Base-by-base conservation (phyloP, 2,888 invertebrate genomes). In the Sarcophaga variegata region DNA sequence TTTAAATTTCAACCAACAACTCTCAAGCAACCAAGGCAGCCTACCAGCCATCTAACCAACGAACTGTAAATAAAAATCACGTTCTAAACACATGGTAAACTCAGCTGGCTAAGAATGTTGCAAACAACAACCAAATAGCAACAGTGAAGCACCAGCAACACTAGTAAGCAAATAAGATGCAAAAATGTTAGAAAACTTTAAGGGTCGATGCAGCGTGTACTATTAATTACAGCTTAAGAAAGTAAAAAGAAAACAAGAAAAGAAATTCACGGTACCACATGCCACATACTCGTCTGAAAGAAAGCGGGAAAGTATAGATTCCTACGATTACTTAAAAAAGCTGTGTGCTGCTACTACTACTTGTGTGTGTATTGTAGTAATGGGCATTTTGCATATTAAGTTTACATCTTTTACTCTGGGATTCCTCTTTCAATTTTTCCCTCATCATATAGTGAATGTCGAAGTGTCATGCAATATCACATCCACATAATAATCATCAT, bases 141-240 rank as follows among this genome's bases (percentile, higher is more conserved):
- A 8, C 37, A 62, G 25, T 8, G 12, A 17, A n/a, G n/a, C 12
- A 60, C 14, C 1, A 60, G 25, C 14, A 76, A 12, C 54, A 54
- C 11, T 27, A 59, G 54, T 27, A 54, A 76, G 54, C 20, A 76
- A 76, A 76, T 66, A 54, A 75, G 47, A 64, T 63, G 62, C 69
- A 81, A 62, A 78, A 83, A 49, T 83, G 47, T 82, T 77, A 47
- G 77, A 83, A 78, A 83, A 67, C 77, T 78, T 78, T 72, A 66
- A 72, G 62, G 77, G 64, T 11, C 8, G 10, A 27, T 74, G 62
- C 62, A 47, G 17, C n/a, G 62, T 63, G 54, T 59, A 83, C 25
- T 78, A 74, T 83, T 83, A 83, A 83, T 83, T 83, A 70, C 75
- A 80, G 69, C 54, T 64, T 66, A 64, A 81, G 62, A 62, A 37